Evolutionary conservation across 30 jellyfish, hydroid and myxozoan genomes (phyloP).

Genomic region (Morbakka virulenta): DNA sequence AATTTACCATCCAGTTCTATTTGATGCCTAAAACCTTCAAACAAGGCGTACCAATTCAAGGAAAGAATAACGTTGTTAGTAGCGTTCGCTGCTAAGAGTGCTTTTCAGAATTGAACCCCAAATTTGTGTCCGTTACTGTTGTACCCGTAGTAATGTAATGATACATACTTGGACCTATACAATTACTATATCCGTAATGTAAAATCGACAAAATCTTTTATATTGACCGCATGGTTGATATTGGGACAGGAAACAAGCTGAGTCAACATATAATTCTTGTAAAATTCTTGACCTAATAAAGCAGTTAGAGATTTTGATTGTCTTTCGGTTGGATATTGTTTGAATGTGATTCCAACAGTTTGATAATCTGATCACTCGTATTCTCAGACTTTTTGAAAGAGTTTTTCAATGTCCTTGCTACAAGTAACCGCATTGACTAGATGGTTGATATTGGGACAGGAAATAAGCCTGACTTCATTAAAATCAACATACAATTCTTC

Average conservation of each 20-base stretch:
- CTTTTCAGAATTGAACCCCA: constrained; percentile 23
- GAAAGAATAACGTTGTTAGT: not conserved
- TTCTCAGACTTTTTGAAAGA: not conserved
- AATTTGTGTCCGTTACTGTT: no score
- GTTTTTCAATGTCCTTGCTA: not conserved
- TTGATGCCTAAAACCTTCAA: constrained; percentile 4
- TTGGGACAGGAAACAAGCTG: not conserved
- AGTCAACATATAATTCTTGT: not conserved
- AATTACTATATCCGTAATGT: constrained; percentile 6
- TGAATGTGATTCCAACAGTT: no score
- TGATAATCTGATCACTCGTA: not conserved
- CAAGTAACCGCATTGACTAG: constrained; percentile 1
- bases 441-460: constrained; percentile 6
- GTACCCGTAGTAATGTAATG: constrained; percentile 19
- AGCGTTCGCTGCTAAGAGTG: constrained; percentile 21
- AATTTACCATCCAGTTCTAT: constrained; percentile 17
- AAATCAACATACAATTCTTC: constrained; percentile 13
- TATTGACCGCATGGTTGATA: constrained; percentile 15
- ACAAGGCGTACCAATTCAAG: constrained; percentile 6
- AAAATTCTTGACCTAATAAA: not conserved
- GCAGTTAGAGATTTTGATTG: no score
- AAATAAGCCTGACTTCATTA: constrained; percentile 2
- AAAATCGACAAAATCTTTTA: constrained; percentile 9
- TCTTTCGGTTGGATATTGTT: no score
- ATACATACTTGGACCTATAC: constrained; percentile 8